phyloP scores from a whole-genome alignment of 2,888 invertebrate species.

The Brachyptera risi region DNA sequence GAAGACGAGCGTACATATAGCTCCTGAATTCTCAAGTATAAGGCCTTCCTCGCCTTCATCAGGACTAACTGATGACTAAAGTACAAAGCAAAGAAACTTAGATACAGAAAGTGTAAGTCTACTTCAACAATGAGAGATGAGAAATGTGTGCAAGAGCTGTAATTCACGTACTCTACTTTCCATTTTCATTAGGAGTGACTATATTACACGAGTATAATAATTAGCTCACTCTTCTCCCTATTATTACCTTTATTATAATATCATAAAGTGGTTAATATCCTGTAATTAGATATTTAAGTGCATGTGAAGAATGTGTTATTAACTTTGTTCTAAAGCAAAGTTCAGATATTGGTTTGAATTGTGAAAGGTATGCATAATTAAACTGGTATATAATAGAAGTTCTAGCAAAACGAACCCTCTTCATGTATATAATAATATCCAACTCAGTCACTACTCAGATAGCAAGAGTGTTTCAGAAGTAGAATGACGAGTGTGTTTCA shows the following conservation, averaged over 20 bases:
- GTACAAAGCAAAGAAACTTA: constrained; percentile 18
- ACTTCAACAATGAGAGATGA: not conserved
- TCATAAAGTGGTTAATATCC: constrained; percentile 13
- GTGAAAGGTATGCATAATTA: too few relatives aligned
- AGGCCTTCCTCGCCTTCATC: not conserved
- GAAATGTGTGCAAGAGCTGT: not conserved
- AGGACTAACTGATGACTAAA: not conserved
- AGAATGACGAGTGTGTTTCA: too few relatives aligned
- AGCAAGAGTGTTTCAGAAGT: too few relatives aligned
- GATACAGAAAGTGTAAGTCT: constrained; percentile 1
- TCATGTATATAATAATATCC: too few relatives aligned
- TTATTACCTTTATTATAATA: too few relatives aligned
- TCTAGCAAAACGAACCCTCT: too few relatives aligned
- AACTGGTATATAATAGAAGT: too few relatives aligned
- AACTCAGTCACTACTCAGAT: too few relatives aligned
- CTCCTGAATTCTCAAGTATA: not conserved
- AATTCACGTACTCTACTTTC: constrained; percentile 6
- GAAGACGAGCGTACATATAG: not conserved
- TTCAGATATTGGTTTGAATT: not conserved
- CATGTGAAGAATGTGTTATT: not conserved
- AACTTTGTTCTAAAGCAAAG: too few relatives aligned
- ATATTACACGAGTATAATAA: constrained; percentile 12
- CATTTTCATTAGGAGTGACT: constrained; percentile 14
- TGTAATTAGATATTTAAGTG: constrained; percentile 6
- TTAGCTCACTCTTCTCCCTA: not conserved